Base-by-base conservation (phyloP, 2,888 invertebrate species). In the Tridacna crocea region DNA sequence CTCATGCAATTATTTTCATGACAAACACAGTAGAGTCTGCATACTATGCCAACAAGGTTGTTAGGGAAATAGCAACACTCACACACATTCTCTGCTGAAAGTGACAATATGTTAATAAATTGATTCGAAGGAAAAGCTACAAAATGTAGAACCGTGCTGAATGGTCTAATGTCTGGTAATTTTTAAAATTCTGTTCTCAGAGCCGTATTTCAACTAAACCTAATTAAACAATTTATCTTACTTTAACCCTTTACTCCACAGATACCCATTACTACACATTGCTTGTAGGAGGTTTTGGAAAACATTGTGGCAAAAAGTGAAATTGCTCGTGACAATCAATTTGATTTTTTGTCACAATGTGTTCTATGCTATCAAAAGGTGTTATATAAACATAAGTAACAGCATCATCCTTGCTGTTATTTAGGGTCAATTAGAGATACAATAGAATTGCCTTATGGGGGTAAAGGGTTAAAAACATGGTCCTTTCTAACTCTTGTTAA, bases 21-120 rank as follows among this genome's bases (percentile, higher is more conserved):
- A 47, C 68, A 70, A 17, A 70, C 24, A 70, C 24, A 13, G 70
- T n/a, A 51, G 47, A 68, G 8, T 48, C 51, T 70, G 70, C 51
- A 51, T 51, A 70, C 70, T 51, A 70, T 70, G 70, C 70, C 70
- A 70, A 74, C 61, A 36, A 74, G 60, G 74, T 61, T 61, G 60
- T 61, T 61, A 74, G 27, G 27, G 55, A 36, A 73, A 73, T 61
- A 60, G 61, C 61, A 36, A 74, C 74, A 61, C 60, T 46, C 74
- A 61, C 74, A 74, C 74, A 74, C 15, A 74, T 15, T 61, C 36
- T 61, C 60, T 27, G 74, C 74, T 74, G 74, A 74, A 74, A 74
- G n/a, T 74, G 46, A 61, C 70, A 70, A 70, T 51, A 66, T 70
- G 51, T 70, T 70, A 70, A 24, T 70, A 47, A 24, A 68, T 68